These are phyloP conservation scores for Calliscelio sp. DNA, from an alignment of 2,888 invertebrate genomes.

Conservation along the genomic window DNA sequence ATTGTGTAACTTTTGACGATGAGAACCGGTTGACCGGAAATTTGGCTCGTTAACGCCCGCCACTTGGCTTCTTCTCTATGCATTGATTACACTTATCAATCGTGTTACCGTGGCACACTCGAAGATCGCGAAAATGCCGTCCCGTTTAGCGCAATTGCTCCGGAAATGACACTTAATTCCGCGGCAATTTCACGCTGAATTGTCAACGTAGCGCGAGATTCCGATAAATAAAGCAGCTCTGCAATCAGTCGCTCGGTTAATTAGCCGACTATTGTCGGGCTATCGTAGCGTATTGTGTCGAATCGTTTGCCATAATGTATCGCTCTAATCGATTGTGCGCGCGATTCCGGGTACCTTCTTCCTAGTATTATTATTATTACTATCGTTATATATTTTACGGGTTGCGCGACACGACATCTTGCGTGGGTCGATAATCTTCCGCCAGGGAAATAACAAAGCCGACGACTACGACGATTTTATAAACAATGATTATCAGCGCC, in stretches of 20 bases:
- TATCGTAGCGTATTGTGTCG: slow-evolving; percentile 47
- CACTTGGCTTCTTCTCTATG: slow-evolving; percentile 14
- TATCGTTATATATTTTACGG: slow-evolving; percentile 33
- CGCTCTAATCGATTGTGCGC: slow-evolving; percentile 39
- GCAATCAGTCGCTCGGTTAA: slow-evolving; percentile 62
- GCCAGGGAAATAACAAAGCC: slow-evolving; percentile 24
- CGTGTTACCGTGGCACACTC: slow-evolving; percentile 5
- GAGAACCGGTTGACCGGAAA: slow-evolving; percentile 7
- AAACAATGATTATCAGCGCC: slow-evolving; percentile 51
- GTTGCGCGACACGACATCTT: slow-evolving; percentile 42
- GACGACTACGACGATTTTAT: slow-evolving; percentile 57
- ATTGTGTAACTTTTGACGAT: slow-evolving; percentile 20
- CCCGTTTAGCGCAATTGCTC: slow-evolving; percentile 3
- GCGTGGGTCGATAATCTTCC: slow-evolving; percentile 51
- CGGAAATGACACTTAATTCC: slow-evolving; percentile 50
- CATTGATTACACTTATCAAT: slow-evolving; percentile 26
- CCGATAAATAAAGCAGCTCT: slow-evolving; percentile 49
- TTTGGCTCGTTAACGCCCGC: slow-evolving; percentile 38
- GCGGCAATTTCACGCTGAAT: slow-evolving; percentile 47
- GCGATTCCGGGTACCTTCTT: slow-evolving; percentile 32
- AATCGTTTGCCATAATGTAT: slow-evolving; percentile 56
- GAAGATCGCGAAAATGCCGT: slow-evolving; percentile 22
- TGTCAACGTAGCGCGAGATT: slow-evolving; percentile 12
- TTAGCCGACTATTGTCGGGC: slow-evolving; percentile 50
- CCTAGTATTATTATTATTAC: too few relatives aligned